Conservation (phyloP, 2,888 invertebrate genomes). For the Troides aeacus region DNA sequence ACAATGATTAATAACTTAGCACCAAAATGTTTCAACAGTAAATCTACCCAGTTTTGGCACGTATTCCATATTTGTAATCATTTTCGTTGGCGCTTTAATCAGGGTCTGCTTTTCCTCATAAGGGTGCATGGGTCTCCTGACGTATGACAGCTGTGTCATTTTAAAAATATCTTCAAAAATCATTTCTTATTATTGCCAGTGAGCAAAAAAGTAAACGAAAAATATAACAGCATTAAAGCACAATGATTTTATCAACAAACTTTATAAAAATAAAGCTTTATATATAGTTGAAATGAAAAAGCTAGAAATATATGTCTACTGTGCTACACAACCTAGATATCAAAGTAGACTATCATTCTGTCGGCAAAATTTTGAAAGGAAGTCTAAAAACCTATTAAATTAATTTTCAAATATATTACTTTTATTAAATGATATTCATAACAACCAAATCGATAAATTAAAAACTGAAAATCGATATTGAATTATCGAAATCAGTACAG, state of each 20-base stretch:
- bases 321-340: too few relatives aligned
- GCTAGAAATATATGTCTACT: too few relatives aligned
- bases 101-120: conserved; percentile 18
- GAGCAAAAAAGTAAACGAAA: background rate
- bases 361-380: too few relatives aligned
- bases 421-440: too few relatives aligned
- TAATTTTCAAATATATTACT: too few relatives aligned
- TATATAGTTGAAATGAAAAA: background rate
- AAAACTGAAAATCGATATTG: too few relatives aligned
- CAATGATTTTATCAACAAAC: too few relatives aligned
- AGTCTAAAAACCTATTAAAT: too few relatives aligned
- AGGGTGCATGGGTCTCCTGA: conserved; percentile 11
- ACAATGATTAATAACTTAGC: background rate
- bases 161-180: conserved; percentile 15
- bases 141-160: conserved; percentile 18
- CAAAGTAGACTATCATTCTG: too few relatives aligned
- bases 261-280: too few relatives aligned
- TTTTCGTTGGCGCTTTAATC: conserved; percentile 15
- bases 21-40: background rate
- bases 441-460: too few relatives aligned
- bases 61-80: conserved; percentile 13
- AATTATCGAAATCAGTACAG: too few relatives aligned
- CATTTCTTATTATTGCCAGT: background rate
- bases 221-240: background rate
- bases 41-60: background rate